These are phyloP conservation scores for Patella depressa DNA, from an alignment of 2,888 invertebrate species.

Conservation along the genomic window DNA sequence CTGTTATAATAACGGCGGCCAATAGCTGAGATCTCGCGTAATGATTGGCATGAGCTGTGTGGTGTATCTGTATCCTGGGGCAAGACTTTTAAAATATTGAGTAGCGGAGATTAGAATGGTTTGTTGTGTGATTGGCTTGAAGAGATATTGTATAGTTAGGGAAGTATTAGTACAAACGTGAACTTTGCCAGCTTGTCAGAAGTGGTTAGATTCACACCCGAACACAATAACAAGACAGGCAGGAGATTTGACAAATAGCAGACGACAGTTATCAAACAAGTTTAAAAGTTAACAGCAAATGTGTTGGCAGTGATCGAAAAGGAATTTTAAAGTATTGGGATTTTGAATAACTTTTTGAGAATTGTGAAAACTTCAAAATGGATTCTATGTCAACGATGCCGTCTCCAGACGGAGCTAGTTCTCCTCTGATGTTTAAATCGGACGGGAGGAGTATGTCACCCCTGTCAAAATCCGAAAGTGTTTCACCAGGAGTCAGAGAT, in stretches of 20 bases:
- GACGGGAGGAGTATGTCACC: background rate
- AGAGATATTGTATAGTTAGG: background rate
- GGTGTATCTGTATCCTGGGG: background rate
- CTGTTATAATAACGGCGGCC: background rate
- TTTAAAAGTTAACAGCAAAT: background rate
- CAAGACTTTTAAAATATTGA: background rate
- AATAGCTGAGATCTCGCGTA: background rate
- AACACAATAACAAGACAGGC: conserved; percentile 7
- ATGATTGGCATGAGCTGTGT: background rate
- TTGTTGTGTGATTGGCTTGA: conserved; percentile 7
- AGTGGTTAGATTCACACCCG: conserved; percentile 5
- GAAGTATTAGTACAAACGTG: conserved; percentile 4
- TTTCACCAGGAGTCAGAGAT: conserved; percentile 17
- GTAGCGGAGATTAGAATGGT: background rate
- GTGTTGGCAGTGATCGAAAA: too few species aligned
- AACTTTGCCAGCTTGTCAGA: conserved; percentile 1
- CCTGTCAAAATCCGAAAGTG: background rate
- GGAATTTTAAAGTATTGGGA: background rate
- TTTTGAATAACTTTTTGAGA: background rate
- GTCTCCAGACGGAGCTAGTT: background rate
- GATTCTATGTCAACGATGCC: background rate
- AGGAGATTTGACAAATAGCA: conserved; percentile 5
- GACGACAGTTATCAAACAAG: background rate
- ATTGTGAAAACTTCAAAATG: background rate
- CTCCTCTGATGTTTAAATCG: background rate